Evolutionary conservation across 2,113 vertebrate species (phyloP).

Genomic region (Nothoprocta perdicaria): DNA sequence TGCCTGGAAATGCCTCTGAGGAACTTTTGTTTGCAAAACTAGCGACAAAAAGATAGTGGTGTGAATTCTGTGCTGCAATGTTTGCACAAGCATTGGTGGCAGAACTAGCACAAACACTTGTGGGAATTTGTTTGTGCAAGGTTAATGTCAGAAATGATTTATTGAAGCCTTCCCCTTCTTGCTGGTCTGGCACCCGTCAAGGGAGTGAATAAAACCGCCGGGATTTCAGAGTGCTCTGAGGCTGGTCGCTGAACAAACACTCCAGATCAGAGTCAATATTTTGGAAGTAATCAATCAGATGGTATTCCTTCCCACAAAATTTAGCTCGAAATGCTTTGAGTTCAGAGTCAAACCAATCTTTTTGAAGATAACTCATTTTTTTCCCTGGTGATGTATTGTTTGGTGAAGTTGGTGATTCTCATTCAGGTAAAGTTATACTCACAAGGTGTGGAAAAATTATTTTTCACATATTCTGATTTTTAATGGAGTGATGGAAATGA

Average conservation of each 20-base stretch:
- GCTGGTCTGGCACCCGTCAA: constrained; percentile 24
- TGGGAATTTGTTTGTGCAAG: constrained; percentile 41
- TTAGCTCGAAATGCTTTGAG: neutral
- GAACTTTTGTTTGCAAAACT: constrained; percentile 1
- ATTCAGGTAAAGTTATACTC: neutral
- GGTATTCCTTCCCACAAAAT: neutral
- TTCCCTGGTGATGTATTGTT: accelerated
- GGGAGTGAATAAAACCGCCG: neutral
- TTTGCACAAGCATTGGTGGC: constrained; percentile 16
- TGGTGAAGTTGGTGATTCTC: neutral
- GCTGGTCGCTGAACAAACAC: constrained; percentile 28
- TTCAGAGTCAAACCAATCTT: neutral
- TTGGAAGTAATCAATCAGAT: constrained; percentile 19
- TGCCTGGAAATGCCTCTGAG: neutral
- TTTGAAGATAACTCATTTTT: neutral
- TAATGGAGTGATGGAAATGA: neutral
- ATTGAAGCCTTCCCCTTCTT: constrained; percentile 26
- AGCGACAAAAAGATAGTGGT: neutral
- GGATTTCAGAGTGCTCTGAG: neutral
- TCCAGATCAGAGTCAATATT: constrained; percentile 27
- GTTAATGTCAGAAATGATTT: constrained; percentile 56
- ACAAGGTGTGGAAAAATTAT: neutral
- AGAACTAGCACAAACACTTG: neutral
- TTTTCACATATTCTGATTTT: neutral
- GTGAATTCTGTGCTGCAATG: constrained; percentile 34